Base-by-base conservation (phyloP, 2,888 invertebrate species). In the Oxytorus armatus region DNA sequence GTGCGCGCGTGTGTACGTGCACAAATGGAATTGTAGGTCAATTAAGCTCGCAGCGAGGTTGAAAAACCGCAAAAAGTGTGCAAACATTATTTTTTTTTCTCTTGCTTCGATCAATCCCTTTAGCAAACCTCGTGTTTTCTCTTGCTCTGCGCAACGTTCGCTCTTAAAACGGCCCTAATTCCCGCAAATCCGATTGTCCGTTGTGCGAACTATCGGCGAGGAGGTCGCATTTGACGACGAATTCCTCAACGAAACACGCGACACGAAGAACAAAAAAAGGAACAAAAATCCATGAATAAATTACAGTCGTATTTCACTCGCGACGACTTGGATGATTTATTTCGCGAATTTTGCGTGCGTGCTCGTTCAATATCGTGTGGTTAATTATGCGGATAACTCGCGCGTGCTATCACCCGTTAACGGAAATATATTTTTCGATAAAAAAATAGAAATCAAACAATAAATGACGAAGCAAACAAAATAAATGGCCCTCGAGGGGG, bases 111-210 rank as follows among this genome's bases (percentile, higher is more conserved):
- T 47, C 25, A 68, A 74, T 78, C 73, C 61, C 23, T 66, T 78
- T 74, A 74, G 69, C 57, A 39, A 55, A 44, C 23, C 18, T 49
- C 47, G n/a, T 36, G n/a, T 2, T 55, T 44, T 4, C 11, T 55
- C n/a, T 55, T n/a, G n/a, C n/a, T 21, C 47, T 21, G 7, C 8
- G n/a, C 16, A 4, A 8, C 51, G 36, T 53, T 49, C 47, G 5
- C 25, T 68, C 51, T 8, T n/a, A n/a, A 39, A 42, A 65, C 8
- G 51, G 70, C 47, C 70, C 70, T 72, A 69, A 79, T 76, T 66
- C 79, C 16, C 18, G 59, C 18, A 59, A 76, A 79, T 79, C 57
- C 59, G 66, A 75, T 79, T 79, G 66, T 51, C 70, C 14, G n/a
- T 10, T 39, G 5, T 39, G 10, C n/a, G 3, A 10, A 14, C n/a